Evolutionary conservation across 2,113 vertebrate genomes (phyloP), one percentile per base, ranked within the genome.

Genomic region (Morone chrysops): DNA sequence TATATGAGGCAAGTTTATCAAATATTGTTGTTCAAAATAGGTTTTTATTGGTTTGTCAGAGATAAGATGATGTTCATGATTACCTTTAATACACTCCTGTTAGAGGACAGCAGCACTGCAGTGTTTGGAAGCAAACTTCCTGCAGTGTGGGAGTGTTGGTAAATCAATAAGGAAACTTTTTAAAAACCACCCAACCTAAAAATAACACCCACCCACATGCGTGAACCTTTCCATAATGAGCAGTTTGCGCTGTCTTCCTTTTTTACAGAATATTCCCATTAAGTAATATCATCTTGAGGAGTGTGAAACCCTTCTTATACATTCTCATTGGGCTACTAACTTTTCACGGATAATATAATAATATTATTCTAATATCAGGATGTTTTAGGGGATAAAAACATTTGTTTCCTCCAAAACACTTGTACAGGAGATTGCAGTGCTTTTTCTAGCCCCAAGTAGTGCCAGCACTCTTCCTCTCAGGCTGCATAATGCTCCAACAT

Each of bases 181-280:
- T 31, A 31, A 38, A 60, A 80, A 63, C 48, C 75, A 36, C 47
- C 40, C 10, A 18, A 53, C 6, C 68, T 78, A 63, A 74, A 87
- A 69, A 80, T 70, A 84, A 57, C 45, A 51, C 0, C 5, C 73
- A n/a, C 73, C n/a, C 16, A 62, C 70, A 40, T 7, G 17, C 1
- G 2, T 41, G 10, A 81, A 22, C 4, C 0, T 54, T 51, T 54
- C 70, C 16, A 16, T 25, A 69, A 8, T 78, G 16, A 61, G 9
- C 25, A 17, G 18, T 20, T 13, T 11, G 25, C 14, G 5, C 11
- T 5, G 10, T 75, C 60, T 16, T 20, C 41, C 20, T n/a, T 16
- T 12, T 57, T 43, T 0, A 38, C 50, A 9, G 13, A 25, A 59
- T 57, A 57, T 48, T 51, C 11, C 20, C 6, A 18, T 77, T 14